Base-by-base conservation (phyloP, 2,888 invertebrate genomes). In the Stomorhina lunata region DNA sequence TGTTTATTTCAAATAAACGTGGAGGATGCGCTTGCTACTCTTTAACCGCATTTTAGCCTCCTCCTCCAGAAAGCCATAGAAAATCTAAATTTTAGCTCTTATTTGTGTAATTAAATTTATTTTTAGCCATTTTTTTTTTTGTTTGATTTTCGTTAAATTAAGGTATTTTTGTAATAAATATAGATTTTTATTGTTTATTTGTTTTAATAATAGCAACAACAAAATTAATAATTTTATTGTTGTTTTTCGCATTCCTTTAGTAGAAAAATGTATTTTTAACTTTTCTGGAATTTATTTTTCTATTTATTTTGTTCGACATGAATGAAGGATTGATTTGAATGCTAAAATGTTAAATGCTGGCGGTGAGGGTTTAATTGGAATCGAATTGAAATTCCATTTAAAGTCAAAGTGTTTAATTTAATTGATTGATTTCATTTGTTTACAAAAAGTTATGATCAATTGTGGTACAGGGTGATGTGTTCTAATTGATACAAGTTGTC, bases 341-440 rank as follows among this genome's bases (percentile, higher is more conserved):
- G 34, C 40, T 20, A 27, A 17, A 72, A 61, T 37, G 59, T n/a
- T n/a, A n/a, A n/a, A n/a, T n/a, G n/a, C n/a, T n/a, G n/a, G n/a
- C 48, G 37, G 48, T 37, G 50, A 72, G 25, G 59, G 40, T 53
- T 63, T 53, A 63, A 72, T 72, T 61, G 17, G 17, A 53, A n/a
- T n/a, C n/a, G n/a, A 40, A 80, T 65, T 65, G 40, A 65, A 69
- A 65, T 71, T 40, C 65, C 50, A 71, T 76, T 61, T 48, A 27
- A 57, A 59, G 57, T 40, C 48, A 75, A 63, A 63, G 59, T 61
- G 50, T 59, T 48, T 10, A 34, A 17, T 50, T 50, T 48, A 25
- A 50, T 25, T 50, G 50, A 73, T 53, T 73, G 40, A 73, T 63
- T 71, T 63, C 15, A 61, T 37, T 59, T 34, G 3, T 17, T 61